phyloP scores from a whole-genome alignment of 2,888 invertebrate genomes.

The Aleiodes alternator region DNA sequence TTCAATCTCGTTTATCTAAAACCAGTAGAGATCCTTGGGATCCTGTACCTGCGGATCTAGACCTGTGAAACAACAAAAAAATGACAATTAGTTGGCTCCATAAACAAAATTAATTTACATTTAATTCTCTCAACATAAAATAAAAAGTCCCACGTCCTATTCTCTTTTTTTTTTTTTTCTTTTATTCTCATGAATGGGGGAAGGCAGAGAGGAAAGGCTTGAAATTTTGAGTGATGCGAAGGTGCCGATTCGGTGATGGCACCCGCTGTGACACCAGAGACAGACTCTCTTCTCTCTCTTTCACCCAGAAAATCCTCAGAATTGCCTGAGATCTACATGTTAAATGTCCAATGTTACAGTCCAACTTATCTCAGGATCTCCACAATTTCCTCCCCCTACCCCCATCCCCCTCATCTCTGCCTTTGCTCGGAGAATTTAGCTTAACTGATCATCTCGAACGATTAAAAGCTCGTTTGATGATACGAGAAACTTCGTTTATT shows the following conservation, averaged over 20 bases:
- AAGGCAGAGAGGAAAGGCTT: neutral
- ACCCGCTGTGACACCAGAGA: constrained; percentile 71
- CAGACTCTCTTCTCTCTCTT: constrained; percentile 56
- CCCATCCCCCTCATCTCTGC: constrained; percentile 60
- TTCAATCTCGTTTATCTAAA: constrained; percentile 57
- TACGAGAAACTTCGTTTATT: constrained; percentile 28
- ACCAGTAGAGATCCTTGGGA: constrained; percentile 71
- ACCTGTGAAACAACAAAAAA: constrained; percentile 62
- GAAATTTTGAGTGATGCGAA: constrained; percentile 72
- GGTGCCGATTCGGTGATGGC: constrained; percentile 73
- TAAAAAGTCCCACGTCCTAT: neutral
- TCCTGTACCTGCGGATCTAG: constrained; percentile 71
- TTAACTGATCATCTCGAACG: constrained; percentile 48
- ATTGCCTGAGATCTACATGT: constrained; percentile 71
- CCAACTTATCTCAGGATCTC: constrained; percentile 51
- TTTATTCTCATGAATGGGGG: constrained; percentile 10
- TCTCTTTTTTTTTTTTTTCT: constrained; percentile 28
- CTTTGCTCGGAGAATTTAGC: constrained; percentile 35
- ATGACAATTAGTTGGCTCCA: constrained; percentile 36
- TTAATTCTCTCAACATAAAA: constrained; percentile 26
- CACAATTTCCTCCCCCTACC: constrained; percentile 13
- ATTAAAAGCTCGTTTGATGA: constrained; percentile 24
- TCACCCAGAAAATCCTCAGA: constrained; percentile 42
- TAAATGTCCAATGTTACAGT: constrained; percentile 57
- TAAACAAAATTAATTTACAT: constrained; percentile 24